These are phyloP conservation scores for Trypoxylon attenuatum DNA, from an alignment of 2,888 invertebrate genomes.

Conservation along the genomic window DNA sequence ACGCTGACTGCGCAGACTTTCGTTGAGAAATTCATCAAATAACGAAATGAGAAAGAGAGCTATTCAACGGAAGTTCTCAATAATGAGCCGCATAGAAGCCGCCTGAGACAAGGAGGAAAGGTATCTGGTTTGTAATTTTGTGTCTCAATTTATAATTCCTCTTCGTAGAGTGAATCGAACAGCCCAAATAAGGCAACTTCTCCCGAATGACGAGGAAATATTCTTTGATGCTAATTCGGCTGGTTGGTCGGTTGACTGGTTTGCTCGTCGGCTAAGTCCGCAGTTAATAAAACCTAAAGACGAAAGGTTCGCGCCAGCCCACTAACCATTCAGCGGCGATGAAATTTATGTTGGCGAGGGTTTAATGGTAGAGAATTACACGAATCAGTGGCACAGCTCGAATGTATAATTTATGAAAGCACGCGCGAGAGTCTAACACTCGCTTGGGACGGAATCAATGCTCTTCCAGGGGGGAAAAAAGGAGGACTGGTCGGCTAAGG, in stretches of 20 bases:
- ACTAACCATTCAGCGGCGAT: conserved; percentile 18
- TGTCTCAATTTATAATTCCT: no score
- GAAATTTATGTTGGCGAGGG: conserved; percentile 30
- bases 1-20: conserved; percentile 8
- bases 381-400: conserved; percentile 31
- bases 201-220: no score
- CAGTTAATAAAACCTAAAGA: background rate
- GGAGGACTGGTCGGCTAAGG: background rate
- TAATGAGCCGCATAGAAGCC: background rate
- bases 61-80: background rate
- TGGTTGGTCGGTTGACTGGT: no score
- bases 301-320: background rate
- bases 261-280: no score
- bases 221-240: no score
- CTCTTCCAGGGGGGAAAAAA: conserved; percentile 8
- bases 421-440: conserved; percentile 25
- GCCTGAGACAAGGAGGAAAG: background rate
- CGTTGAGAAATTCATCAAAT: conserved; percentile 3
- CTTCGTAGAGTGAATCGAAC: no score
- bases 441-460: conserved; percentile 43
- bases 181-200: no score
- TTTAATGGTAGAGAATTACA: conserved; percentile 47
- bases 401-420: conserved; percentile 51
- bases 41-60: background rate
- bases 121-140: background rate